Evolutionary conservation across 2,888 invertebrate species (phyloP), one percentile per base, ranked within the genome.

Genomic region (Crossocerus cetratus): DNA sequence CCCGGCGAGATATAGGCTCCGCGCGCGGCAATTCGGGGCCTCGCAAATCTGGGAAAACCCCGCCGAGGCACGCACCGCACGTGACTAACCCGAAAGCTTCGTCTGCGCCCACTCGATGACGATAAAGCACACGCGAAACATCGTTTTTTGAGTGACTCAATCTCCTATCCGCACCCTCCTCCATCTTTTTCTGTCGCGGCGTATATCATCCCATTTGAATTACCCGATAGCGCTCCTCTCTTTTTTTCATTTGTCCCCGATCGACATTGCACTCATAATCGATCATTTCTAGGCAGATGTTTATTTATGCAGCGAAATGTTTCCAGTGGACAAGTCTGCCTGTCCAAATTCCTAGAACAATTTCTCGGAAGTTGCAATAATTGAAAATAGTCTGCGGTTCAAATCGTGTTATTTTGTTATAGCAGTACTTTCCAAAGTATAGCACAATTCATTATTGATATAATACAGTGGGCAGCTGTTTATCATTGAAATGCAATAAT

Each of bases 1-100:
- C n/a, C 14, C 63, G 69, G 54, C 45, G 62, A 22, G 32, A 81
- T 79, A 81, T 82, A 79, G 82, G 72, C 74, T 49, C 14, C 49
- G 49, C 76, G 68, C 55, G 57, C 65, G 70, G 22, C 65, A 65
- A 74, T 82, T 73, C 74, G 77, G 75, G 82, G 78, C 32, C 72
- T 72, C 54, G 74, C 78, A 82, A 82, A 82, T 82, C 82, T 90
- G 89, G 88, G 88, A 86, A 89, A 90, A 86, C 76, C 83, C 79
- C 83, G 82, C 45, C 81, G 73, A 86, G 84, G 89, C 90, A 90
- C 90, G 90, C 88, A 86, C 89, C 78, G 86, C 87, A 84, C 86
- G 85, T 86, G 87, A 86, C 80, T 75, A 74, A 65, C 74, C 55
- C 76, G 67, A 58, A 70, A 77, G 61, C 66, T 59, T 66, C 79